These are phyloP conservation scores for Aldrovandia affinis DNA, from an alignment of 2,797 vertebrate species.

Conservation along the genomic window DNA sequence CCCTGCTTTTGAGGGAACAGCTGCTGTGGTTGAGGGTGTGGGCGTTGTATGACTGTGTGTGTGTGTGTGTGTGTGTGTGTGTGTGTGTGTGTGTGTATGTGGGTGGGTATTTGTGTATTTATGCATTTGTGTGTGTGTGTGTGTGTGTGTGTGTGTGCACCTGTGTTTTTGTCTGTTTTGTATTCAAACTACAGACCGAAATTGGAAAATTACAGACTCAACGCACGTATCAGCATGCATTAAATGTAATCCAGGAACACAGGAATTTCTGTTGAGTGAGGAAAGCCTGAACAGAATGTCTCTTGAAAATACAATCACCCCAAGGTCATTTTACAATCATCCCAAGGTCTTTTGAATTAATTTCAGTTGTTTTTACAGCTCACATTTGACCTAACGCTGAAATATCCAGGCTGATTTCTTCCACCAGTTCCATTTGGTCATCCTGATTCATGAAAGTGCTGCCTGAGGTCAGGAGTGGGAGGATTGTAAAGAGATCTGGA, in stretches of 20 bases:
- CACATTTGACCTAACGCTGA: too few species aligned
- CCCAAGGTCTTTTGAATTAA: too few species aligned
- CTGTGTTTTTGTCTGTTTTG: too few species aligned
- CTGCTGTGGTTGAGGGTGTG: background rate
- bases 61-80: background rate
- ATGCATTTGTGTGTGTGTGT: background rate
- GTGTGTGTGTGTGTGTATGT: background rate
- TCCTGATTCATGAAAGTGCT: too few species aligned
- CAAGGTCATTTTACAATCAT: too few species aligned
- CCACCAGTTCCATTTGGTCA: too few species aligned
- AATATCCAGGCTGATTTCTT: too few species aligned
- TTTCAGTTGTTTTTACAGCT: too few species aligned
- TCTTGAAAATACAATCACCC: background rate
- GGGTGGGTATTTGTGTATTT: background rate
- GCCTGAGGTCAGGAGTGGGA: too few species aligned
- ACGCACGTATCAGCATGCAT: background rate
- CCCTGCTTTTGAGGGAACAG: background rate
- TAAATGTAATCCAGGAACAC: background rate
- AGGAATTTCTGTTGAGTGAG: background rate
- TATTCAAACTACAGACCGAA: too few species aligned
- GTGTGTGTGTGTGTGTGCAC: background rate
- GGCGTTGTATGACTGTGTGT: background rate
- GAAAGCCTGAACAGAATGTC: background rate
- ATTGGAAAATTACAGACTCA: too few species aligned
- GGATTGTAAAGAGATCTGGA: too few species aligned